Evolutionary conservation across 35 echinoderm and acorn worm genomes (phyloP).

Genomic region (Acanthaster planci): DNA sequence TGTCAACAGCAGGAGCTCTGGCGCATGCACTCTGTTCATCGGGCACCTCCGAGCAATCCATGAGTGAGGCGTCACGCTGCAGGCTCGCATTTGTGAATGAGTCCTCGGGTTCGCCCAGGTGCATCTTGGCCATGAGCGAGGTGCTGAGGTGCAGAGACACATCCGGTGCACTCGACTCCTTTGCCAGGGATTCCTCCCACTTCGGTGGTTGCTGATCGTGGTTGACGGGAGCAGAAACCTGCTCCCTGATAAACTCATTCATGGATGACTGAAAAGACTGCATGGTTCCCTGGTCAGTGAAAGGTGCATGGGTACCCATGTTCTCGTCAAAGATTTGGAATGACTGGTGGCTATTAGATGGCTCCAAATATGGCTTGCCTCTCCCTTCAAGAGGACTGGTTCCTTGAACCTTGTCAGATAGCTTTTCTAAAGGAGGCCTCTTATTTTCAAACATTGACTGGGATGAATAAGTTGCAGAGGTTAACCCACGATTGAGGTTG

Average conservation of each 20-base stretch:
- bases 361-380: not conserved
- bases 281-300: too few species aligned
- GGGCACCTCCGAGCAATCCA: conserved; percentile 1
- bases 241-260: not conserved
- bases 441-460: not conserved
- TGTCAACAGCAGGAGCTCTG: not conserved
- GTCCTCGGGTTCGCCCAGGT: not conserved
- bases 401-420: not conserved
- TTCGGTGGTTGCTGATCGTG: not conserved
- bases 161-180: not conserved
- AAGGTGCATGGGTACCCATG: too few species aligned
- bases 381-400: not conserved
- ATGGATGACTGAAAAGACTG: too few species aligned
- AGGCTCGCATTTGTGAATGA: not conserved
- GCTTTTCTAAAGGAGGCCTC: not conserved
- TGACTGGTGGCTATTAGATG: not conserved
- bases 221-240: not conserved
- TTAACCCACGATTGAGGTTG: not conserved
- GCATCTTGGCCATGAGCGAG: not conserved
- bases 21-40: not conserved
- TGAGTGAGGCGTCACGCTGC: not conserved
- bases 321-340: not conserved
- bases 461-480: not conserved
- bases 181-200: not conserved
- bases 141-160: not conserved